A percentile compares a stretch with the other conserved stretches of the same genome.
These are phyloP conservation scores for Dicycla oo DNA, from an alignment of 2,888 invertebrate species.

Conservation along the genomic window DNA sequence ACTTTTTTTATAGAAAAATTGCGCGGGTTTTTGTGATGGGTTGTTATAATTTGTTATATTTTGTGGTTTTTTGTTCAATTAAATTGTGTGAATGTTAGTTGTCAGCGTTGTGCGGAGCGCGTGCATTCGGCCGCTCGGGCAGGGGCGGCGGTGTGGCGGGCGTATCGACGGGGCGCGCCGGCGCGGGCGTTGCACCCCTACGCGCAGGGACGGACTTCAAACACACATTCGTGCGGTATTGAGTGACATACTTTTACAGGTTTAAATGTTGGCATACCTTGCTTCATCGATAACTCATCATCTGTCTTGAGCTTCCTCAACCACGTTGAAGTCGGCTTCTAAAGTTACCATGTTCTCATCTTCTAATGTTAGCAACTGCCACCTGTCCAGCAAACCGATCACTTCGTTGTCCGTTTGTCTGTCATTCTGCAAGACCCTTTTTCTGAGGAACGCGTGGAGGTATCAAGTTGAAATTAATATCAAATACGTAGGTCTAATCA, in stretches of 20 bases:
- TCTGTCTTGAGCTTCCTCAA: neutral
- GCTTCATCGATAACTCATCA: neutral
- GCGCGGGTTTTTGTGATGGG: conserved; percentile 51
- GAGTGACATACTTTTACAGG: conserved; percentile 28
- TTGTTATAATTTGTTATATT: conserved; percentile 40
- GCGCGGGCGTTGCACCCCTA: conserved; percentile 83
- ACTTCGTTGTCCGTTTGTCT: too few relatives aligned
- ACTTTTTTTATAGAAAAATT: conserved; percentile 42
- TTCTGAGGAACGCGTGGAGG: too few relatives aligned
- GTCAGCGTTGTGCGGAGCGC: conserved; percentile 66
- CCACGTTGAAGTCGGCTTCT: neutral
- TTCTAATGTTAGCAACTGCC: neutral
- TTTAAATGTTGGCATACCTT: neutral
- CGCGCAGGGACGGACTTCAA: conserved; percentile 72
- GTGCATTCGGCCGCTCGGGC: conserved; percentile 78
- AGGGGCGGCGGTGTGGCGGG: conserved; percentile 75
- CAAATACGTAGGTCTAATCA: too few relatives aligned
- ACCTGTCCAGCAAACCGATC: neutral
- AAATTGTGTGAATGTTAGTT: conserved; percentile 60
- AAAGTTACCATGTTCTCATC: too few relatives aligned
- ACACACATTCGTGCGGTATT: conserved; percentile 16
- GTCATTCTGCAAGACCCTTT: too few relatives aligned
- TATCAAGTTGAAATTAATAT: too few relatives aligned
- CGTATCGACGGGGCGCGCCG: conserved; percentile 77
- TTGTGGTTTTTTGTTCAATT: conserved; percentile 45